Evolutionary conservation across 64 coral and sea anemone genomes (phyloP).

Genomic region (Dendrophyllia cribrosa): DNA sequence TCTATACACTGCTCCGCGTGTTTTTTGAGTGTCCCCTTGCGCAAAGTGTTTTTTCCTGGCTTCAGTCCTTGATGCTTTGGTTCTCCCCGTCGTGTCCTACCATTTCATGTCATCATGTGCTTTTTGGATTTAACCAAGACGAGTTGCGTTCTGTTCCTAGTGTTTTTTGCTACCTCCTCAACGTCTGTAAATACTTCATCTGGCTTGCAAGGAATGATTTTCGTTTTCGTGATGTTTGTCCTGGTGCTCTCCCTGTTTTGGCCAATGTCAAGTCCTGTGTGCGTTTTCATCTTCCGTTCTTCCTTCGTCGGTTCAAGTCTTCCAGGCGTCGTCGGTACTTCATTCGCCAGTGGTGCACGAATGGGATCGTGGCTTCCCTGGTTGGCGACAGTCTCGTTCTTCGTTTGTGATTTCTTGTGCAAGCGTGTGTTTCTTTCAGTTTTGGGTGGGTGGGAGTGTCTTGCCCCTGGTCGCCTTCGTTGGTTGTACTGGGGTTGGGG

Average conservation of each 20-base stretch:
- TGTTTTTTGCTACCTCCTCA: not conserved
- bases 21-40: not conserved
- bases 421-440: no score
- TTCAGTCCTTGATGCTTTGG: not conserved
- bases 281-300: not conserved
- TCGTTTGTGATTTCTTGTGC: no score
- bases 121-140: no score
- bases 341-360: not conserved
- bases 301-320: not conserved
- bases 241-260: not conserved
- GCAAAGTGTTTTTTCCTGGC: no score
- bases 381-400: no score
- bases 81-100: not conserved
- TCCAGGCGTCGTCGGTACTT: not conserved
- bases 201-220: not conserved
- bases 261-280: not conserved
- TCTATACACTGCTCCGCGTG: not conserved
- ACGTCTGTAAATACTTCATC: not conserved
- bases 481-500: not conserved
- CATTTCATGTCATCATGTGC: not conserved
- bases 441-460: no score
- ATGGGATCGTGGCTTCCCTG: not conserved
- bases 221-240: not conserved
- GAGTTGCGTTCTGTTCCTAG: not conserved
- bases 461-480: no score